Evolutionary conservation across 1,140 invertebrate genomes (phyloP), one percentile per base, ranked within the genome.

Genomic region (Pachypeltis micranthus): DNA sequence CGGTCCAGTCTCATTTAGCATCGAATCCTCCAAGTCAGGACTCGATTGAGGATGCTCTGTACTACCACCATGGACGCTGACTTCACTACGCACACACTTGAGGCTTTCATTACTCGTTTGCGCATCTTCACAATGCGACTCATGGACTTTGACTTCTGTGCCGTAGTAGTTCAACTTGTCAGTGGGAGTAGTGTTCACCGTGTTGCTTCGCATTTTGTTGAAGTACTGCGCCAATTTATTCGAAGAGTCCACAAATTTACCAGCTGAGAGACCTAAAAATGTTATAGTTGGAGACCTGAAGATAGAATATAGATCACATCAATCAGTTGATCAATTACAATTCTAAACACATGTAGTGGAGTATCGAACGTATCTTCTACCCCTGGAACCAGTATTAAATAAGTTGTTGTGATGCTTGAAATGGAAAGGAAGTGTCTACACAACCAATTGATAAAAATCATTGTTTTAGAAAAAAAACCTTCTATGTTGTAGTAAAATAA

Each of bases 221-320:
- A 51, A 66, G 63, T 60, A 66, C 67, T 23, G 60, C 44, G 23
- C 63, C 26, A 34, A 67, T 67, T 58, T 63, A 12, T 23, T 55
- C 7, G 63, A 58, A 24, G 59, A 29, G 2, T 66, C 65, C 14
- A 29, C 65, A 71, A 81, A 81, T 69, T 80, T 81, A 44, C 75
- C 73, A 31, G 76, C 79, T 2, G 77, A 74, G 10, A 80, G 44
- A 19, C 77, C 76, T 2, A 80, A 66, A 61, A 69, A 72, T 24
- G 72, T 70, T 44, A 80, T 71, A 2, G 74, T 67, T n/a, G 76
- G 76, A 28, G 65, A 65, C 69, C 72, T 73, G 66, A 23, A 66
- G 66, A 14, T 29, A 63, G 47, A 56, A 44, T 21, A 62, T 59
- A 63, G 24, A 61, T 29, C 47, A 44, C 21, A 51, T 55, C 34